Evolutionary conservation across 2,113 vertebrate genomes (phyloP), one percentile per base, ranked within the genome.

Genomic region (Anthoscopus minutus): DNA sequence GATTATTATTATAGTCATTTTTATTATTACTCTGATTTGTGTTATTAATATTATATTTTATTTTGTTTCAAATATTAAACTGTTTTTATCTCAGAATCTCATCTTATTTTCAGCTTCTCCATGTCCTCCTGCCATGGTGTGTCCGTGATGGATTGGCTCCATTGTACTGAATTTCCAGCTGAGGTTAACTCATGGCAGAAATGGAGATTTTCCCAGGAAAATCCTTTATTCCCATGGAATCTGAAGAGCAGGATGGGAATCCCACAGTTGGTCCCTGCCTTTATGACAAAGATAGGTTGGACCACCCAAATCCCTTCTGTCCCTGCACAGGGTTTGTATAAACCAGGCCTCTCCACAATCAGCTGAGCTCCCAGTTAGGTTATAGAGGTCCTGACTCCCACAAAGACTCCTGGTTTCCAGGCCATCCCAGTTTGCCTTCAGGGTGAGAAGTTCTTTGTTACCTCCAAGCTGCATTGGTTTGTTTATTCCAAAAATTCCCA

Each of bases 371-470:
- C 27, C 57, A 40, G 23, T 51, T 12, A 5, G 58, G 6, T 33
- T 17, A 10, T 15, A 27, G 27, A 50, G 22, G 13, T 33, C 35
- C 35, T 61, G 35, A 33, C 28, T 48, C 13, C 57, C 73, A 77
- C 13, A 50, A 50, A 51, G 45, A 6, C 5, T 62, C 58, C 37
- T 64, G 58, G 33, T 51, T n/a, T n/a, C 74, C 47, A 42, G 74
- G 22, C 30, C 31, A 28, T 6, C 30, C 23, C 58, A 6, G 37
- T 50, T 42, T 40, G n/a, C 58, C 58, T 77, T 40, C 30, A 62
- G 37, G 5, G 13, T 21, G 17, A 62, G 10, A 4, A 0, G 18
- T 51, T 18, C 18, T 78, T 40, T 1, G 0, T 51, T 30, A 62
- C 37, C 37, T 51, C 30, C 45, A 40, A 51, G 47, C 23, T 78